phyloP scores from a whole-genome alignment of 2,113 vertebrate genomes.

The Onychorhynchus coronatus region DNA sequence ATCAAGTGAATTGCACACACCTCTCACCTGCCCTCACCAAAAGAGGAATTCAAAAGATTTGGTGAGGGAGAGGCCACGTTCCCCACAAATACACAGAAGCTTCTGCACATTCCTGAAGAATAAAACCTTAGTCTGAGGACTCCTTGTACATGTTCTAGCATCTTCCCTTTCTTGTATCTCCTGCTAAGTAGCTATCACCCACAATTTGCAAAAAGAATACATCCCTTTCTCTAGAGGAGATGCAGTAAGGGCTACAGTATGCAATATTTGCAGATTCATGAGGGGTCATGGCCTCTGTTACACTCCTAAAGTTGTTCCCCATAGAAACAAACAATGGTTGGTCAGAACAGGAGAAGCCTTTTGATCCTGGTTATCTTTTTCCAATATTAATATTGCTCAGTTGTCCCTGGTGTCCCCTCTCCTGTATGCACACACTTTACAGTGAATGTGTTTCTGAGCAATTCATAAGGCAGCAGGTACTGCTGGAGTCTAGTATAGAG shows the following conservation, averaged over 20 bases:
- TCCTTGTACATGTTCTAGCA: background rate
- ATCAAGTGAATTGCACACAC: background rate
- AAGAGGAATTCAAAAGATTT: background rate
- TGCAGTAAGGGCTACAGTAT: background rate
- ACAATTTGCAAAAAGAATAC: background rate
- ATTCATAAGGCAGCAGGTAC: background rate
- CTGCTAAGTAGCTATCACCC: background rate
- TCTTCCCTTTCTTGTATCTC: background rate
- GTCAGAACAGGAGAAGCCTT: background rate
- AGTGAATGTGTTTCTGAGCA: background rate
- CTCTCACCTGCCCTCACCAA: background rate
- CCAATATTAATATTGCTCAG: background rate
- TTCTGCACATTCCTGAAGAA: background rate
- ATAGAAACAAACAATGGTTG: background rate
- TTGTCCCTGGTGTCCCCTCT: background rate
- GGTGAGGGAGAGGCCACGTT: background rate
- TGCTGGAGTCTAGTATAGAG: background rate
- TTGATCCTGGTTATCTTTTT: background rate
- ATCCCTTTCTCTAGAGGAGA: background rate
- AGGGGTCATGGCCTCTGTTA: background rate
- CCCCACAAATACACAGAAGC: background rate
- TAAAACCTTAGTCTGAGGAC: background rate
- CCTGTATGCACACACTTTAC: background rate
- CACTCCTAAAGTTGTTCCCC: background rate
- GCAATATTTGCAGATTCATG: background rate